Evolutionary conservation across 2,888 invertebrate genomes (phyloP).

Genomic region (Dromius quadrimaculatus): DNA sequence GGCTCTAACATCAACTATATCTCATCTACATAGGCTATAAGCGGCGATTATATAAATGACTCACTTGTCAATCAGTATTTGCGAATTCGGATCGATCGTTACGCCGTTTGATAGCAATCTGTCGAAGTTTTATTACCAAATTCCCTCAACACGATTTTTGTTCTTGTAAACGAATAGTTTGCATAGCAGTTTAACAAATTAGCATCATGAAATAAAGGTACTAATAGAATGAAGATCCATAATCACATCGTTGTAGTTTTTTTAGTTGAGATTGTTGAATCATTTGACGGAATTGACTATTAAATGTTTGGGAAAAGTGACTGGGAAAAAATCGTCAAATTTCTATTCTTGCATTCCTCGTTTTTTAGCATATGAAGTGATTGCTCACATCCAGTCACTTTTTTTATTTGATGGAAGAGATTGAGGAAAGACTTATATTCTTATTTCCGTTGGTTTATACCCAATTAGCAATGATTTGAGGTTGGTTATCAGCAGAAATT

Average conservation of each 20-base stretch:
- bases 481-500: conserved; percentile 20
- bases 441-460: conserved; percentile 25
- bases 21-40: no score
- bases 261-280: conserved; percentile 14
- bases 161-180: not conserved
- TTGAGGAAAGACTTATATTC: not conserved
- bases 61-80: conserved; percentile 39
- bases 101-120: conserved; percentile 22
- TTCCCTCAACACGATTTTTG: not conserved
- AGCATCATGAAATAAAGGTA: conserved; percentile 13
- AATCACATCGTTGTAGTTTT: conserved; percentile 8
- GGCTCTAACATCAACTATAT: no score
- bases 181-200: conserved; percentile 8
- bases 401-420: conserved; percentile 11
- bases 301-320: conserved; percentile 25
- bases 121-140: conserved; percentile 7
- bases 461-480: conserved; percentile 25
- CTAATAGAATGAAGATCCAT: conserved; percentile 1
- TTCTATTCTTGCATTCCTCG: no score
- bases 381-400: no score
- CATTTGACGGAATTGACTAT: conserved; percentile 13
- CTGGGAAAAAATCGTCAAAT: conserved; percentile 3
- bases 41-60: no score
- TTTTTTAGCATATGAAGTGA: no score
- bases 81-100: not conserved